These are phyloP conservation scores for Platerodrilus igneus DNA, from an alignment of 2,888 invertebrate genomes.

Conservation along the genomic window DNA sequence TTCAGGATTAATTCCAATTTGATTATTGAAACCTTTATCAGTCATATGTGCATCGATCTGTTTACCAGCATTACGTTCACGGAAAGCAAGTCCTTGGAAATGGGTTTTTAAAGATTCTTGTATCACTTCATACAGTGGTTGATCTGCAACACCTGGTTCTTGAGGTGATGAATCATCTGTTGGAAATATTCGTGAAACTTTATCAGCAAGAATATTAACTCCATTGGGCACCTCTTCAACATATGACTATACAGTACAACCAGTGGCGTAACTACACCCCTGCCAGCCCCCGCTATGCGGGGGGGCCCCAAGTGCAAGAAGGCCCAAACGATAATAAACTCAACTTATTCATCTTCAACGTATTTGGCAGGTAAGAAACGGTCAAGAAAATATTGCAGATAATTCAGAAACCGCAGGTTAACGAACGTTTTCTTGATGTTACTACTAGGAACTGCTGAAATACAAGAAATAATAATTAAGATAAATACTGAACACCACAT, in stretches of 20 bases:
- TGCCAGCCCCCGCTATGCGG: no score
- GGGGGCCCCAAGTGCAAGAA: no score
- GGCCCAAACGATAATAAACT: no score
- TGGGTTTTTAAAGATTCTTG: conserved; percentile 90
- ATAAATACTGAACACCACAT: no score
- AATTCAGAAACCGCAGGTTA: no score
- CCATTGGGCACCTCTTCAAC: conserved; percentile 74
- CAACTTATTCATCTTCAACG: no score
- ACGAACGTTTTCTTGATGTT: no score
- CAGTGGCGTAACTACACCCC: no score
- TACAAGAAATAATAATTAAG: no score
- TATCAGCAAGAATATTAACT: conserved; percentile 65
- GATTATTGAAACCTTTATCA: conserved; percentile 90
- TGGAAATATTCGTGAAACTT: conserved; percentile 83
- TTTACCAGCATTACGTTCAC: conserved; percentile 90
- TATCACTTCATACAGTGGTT: conserved; percentile 80
- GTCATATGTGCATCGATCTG: conserved; percentile 94
- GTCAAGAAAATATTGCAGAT: no score
- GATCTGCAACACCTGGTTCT: conserved; percentile 64
- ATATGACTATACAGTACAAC: conserved; percentile 85
- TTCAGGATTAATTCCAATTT: conserved; percentile 83
- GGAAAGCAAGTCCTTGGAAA: conserved; percentile 85
- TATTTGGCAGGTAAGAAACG: no score
- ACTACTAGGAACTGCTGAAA: no score
- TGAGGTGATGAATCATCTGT: conserved; percentile 70